These are phyloP conservation scores for Aphidoletes aphidimyza DNA, from an alignment of 2,888 invertebrate species.

Conservation along the genomic window DNA sequence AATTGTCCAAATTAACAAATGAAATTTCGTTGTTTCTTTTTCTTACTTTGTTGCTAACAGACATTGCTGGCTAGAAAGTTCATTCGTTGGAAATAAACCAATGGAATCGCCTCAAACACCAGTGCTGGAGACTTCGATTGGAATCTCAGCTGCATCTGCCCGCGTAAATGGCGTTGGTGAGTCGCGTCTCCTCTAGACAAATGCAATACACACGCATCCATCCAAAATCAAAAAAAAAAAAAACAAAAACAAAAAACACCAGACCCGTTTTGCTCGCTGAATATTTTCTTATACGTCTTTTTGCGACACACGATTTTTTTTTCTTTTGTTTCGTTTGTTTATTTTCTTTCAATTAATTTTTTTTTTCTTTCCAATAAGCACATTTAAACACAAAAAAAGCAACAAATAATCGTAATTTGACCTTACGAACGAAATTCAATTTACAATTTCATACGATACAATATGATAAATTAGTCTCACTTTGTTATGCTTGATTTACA, in stretches of 20 bases:
- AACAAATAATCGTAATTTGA: background rate
- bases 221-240: background rate
- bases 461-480: slow-evolving; percentile 2
- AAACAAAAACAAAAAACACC: background rate
- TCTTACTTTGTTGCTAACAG: slow-evolving; percentile 60
- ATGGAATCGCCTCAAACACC: slow-evolving; percentile 88
- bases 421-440: background rate
- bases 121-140: slow-evolving; percentile 67
- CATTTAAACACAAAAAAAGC: background rate
- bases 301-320: background rate
- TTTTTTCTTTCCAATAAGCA: background rate
- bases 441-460: background rate
- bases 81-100: slow-evolving; percentile 87
- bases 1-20: background rate
- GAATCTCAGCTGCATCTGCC: slow-evolving; percentile 58
- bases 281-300: background rate
- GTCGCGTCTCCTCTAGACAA: slow-evolving; percentile 63
- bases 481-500: slow-evolving; percentile 47
- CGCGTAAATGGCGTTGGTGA: slow-evolving; percentile 69
- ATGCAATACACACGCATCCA: slow-evolving; percentile 18
- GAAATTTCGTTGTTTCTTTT: background rate
- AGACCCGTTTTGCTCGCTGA: slow-evolving; percentile 38
- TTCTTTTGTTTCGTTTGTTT: slow-evolving; percentile 10
- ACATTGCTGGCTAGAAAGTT: slow-evolving; percentile 91
- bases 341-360: background rate